A percentile compares a stretch with the other conserved stretches of the same genome.
Evolutionary conservation across 2,888 invertebrate species (phyloP).

Genomic region (Eupithecia subfuscata): DNA sequence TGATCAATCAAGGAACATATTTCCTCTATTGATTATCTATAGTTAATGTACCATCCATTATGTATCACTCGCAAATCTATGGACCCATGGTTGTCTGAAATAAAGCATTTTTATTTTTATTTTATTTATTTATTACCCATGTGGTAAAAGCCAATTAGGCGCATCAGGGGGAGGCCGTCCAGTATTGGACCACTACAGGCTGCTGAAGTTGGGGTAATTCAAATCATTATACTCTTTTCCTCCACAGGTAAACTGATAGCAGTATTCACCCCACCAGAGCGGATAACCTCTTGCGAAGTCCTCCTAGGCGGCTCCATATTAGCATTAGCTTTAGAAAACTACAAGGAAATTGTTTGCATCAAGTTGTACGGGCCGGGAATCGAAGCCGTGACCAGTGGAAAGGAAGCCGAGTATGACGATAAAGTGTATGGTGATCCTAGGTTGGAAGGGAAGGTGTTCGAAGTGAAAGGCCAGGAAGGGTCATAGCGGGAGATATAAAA

Average conservation of each 20-base stretch:
- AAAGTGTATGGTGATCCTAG: constrained; percentile 71
- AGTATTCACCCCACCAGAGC: constrained; percentile 90
- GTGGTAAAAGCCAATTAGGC: too few species aligned
- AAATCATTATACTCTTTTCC: not conserved
- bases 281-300: constrained; percentile 90
- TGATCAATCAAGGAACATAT: too few species aligned
- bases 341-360: constrained; percentile 86
- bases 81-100: too few species aligned
- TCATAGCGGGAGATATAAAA: constrained; percentile 56
- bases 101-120: too few species aligned
- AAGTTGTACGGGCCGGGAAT: constrained; percentile 78
- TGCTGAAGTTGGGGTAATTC: too few species aligned
- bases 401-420: constrained; percentile 82
- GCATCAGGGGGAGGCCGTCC: too few species aligned
- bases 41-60: too few species aligned
- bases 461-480: constrained; percentile 77
- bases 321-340: constrained; percentile 88
- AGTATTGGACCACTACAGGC: too few species aligned
- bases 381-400: constrained; percentile 66
- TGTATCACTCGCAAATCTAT: too few species aligned
- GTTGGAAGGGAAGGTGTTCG: constrained; percentile 76
- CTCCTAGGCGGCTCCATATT: constrained; percentile 88
- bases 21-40: too few species aligned
- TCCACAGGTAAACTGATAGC: constrained; percentile 89
- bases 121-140: too few species aligned